phyloP scores from a whole-genome alignment of 2,113 vertebrate species.

The Myrmecophaga tridactyla region DNA sequence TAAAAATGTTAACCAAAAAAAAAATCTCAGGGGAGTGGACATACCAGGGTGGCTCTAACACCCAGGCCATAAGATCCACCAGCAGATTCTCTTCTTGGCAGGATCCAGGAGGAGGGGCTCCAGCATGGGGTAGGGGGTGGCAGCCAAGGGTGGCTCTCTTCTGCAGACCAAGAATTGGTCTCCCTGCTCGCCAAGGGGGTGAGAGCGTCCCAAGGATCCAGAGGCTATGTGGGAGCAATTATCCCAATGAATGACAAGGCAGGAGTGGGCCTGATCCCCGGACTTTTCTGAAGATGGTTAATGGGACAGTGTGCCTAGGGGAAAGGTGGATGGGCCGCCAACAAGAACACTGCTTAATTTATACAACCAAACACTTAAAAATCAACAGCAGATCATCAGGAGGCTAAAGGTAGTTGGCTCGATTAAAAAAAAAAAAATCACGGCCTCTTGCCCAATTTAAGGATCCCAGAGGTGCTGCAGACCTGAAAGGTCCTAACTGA shows the following conservation, averaged over 20 bases:
- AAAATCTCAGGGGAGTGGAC: background rate
- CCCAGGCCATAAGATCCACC: background rate
- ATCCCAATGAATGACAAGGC: background rate
- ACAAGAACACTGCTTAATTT: background rate
- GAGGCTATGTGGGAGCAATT: background rate
- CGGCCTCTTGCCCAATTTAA: background rate
- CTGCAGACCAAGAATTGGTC: background rate
- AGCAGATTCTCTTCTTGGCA: background rate
- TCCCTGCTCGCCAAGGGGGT: background rate
- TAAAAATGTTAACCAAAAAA: too few relatives aligned
- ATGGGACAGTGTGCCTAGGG: background rate
- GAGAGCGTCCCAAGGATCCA: background rate
- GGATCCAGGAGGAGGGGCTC: background rate
- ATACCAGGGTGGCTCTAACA: background rate
- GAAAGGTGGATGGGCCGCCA: background rate
- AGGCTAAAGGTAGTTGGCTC: background rate
- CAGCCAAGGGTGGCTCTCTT: background rate
- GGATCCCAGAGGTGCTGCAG: background rate
- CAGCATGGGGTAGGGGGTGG: accelerated
- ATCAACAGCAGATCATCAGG: background rate
- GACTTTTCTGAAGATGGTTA: background rate
- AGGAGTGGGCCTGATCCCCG: background rate
- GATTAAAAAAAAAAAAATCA: background rate
- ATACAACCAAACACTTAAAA: background rate
- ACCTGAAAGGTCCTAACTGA: background rate